These are phyloP conservation scores for Lycodopsis pacificus DNA, from an alignment of 2,797 vertebrate species.

Conservation along the genomic window DNA sequence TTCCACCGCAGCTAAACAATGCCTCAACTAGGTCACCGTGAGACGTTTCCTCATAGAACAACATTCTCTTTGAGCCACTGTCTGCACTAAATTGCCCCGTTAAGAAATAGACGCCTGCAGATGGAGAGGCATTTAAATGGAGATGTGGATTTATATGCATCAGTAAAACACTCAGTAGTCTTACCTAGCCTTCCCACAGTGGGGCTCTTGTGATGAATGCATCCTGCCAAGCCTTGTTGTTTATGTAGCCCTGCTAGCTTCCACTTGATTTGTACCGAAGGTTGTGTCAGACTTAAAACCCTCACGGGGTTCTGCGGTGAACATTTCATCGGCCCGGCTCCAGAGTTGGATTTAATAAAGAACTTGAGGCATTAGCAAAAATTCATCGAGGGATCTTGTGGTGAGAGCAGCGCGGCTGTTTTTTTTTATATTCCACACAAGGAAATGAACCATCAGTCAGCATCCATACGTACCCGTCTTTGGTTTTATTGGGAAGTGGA, in stretches of 20 bases:
- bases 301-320: constrained; percentile 60
- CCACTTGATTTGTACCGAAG: constrained; percentile 58
- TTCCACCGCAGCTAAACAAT: constrained; percentile 61
- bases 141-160: constrained; percentile 70
- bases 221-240: constrained; percentile 64
- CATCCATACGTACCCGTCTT: constrained; percentile 26
- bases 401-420: constrained; percentile 15
- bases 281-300: constrained; percentile 50
- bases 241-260: constrained; percentile 62
- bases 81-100: constrained; percentile 67
- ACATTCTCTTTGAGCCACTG: constrained; percentile 68
- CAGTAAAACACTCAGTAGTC: constrained; percentile 68
- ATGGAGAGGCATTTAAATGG: constrained; percentile 65
- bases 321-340: constrained; percentile 42
- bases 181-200: constrained; percentile 65
- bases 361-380: constrained; percentile 64
- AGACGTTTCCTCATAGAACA: constrained; percentile 66
- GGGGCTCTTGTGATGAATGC: constrained; percentile 63
- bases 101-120: constrained; percentile 63
- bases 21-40: constrained; percentile 60
- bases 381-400: constrained; percentile 57
- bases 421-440: constrained; percentile 51
- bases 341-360: constrained; percentile 64
- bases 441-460: constrained; percentile 53
- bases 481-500: constrained; percentile 51